These are phyloP conservation scores for Apodemus agrarius DNA, from an alignment of 2,797 vertebrate genomes.

Conservation along the genomic window DNA sequence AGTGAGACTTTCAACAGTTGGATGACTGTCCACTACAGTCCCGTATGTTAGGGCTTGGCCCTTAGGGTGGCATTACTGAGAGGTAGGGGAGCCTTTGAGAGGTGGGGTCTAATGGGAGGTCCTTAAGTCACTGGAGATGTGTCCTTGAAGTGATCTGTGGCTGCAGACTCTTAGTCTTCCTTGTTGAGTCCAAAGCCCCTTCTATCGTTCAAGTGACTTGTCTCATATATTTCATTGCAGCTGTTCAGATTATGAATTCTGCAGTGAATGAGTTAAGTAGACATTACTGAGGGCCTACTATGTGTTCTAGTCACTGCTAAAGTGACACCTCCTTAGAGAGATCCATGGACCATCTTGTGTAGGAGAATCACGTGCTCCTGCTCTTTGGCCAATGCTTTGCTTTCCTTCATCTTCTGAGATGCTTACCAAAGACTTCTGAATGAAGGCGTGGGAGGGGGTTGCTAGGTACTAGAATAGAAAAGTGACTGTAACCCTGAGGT, in stretches of 20 bases:
- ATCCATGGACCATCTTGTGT: too few relatives aligned
- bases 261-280: background rate
- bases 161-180: background rate
- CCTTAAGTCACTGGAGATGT: background rate
- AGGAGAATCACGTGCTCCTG: rapidly evolving
- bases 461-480: background rate
- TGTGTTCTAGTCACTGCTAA: background rate
- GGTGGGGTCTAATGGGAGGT: background rate
- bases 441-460: background rate
- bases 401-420: background rate
- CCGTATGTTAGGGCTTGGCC: background rate
- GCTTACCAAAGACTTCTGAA: background rate
- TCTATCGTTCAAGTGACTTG: background rate
- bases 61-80: background rate
- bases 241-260: too few relatives aligned
- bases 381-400: background rate
- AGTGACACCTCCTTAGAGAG: background rate
- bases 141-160: background rate
- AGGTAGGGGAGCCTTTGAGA: background rate
- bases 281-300: background rate
- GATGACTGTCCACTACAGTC: background rate
- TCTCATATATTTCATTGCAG: background rate
- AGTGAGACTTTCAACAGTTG: background rate
- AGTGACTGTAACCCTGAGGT: too few relatives aligned
- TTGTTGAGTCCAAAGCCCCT: background rate